Evolutionary conservation across 1,140 invertebrate genomes (phyloP).

Genomic region (Steinernema feltiae): DNA sequence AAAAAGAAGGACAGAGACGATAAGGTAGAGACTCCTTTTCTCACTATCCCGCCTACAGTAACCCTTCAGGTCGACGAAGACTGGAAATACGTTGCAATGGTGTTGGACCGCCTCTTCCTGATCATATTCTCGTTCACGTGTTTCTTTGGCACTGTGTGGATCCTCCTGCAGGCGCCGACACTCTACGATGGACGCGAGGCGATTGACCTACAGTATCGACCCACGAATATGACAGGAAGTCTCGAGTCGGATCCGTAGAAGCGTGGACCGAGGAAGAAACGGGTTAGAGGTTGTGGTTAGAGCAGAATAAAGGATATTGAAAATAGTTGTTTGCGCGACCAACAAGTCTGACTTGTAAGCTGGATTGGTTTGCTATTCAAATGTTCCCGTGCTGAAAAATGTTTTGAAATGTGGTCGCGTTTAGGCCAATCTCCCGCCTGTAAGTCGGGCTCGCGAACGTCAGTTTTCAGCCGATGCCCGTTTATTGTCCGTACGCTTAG

Average conservation of each 20-base stretch:
- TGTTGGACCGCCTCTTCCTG: conserved; percentile 91
- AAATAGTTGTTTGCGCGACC: no score
- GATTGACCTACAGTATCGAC: conserved; percentile 51
- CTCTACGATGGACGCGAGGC: conserved; percentile 75
- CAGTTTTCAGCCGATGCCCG: no score
- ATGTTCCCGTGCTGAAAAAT: no score
- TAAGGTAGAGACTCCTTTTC: no score
- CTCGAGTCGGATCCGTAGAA: background rate
- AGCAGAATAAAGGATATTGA: no score
- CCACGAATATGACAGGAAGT: conserved; percentile 28
- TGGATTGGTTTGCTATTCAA: no score
- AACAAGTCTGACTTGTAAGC: no score
- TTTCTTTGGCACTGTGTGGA: conserved; percentile 63
- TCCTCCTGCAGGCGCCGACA: conserved; percentile 89
- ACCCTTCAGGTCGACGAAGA: conserved; percentile 66
- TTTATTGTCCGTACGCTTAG: no score
- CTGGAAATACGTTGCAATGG: conserved; percentile 99
- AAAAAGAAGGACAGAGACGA: conserved; percentile 57
- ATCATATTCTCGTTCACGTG: conserved; percentile 93
- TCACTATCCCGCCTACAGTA: no score
- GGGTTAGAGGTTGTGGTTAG: background rate
- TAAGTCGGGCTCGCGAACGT: no score
- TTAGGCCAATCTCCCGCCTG: no score
- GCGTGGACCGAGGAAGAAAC: background rate
- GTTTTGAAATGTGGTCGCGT: no score